Evolutionary conservation across 2,888 invertebrate species (phyloP).

Genomic region (Dryomyza anilis): DNA sequence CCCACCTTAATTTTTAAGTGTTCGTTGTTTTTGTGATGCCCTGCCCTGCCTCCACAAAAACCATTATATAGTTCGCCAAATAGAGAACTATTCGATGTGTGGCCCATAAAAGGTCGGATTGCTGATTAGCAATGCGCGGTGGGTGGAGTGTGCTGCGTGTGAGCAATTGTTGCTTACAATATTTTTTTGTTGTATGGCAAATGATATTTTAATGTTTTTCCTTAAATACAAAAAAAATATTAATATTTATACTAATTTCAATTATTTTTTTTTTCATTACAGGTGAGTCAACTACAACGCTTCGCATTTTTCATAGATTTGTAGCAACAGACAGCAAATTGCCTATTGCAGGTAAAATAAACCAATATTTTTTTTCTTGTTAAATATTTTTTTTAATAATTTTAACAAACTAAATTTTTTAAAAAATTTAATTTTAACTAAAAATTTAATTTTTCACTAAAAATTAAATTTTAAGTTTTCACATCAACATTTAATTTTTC

Average conservation of each 20-base stretch:
- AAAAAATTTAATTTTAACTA: too few relatives aligned
- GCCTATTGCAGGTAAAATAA: too few relatives aligned
- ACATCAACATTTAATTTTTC: too few relatives aligned
- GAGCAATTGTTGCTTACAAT: background rate
- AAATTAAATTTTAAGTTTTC: too few relatives aligned
- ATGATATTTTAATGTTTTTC: background rate
- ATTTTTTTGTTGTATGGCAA: background rate
- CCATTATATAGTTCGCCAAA: background rate
- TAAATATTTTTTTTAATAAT: too few relatives aligned
- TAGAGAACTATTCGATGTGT: background rate
- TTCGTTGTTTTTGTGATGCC: background rate
- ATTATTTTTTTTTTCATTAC: background rate
- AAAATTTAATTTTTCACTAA: too few relatives aligned
- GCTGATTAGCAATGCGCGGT: background rate
- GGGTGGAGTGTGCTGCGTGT: background rate
- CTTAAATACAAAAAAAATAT: background rate
- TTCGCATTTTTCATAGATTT: background rate
- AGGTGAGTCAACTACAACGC: background rate
- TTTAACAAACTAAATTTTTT: too few relatives aligned
- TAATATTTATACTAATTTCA: background rate
- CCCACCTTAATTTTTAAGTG: background rate
- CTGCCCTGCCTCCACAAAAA: background rate
- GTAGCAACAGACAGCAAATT: background rate
- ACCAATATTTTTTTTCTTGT: too few relatives aligned
- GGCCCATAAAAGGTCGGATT: constrained; percentile 2